Evolutionary conservation across 2,113 vertebrate species (phyloP), one percentile per base, ranked within the genome.

Genomic region (Prolemur simus): DNA sequence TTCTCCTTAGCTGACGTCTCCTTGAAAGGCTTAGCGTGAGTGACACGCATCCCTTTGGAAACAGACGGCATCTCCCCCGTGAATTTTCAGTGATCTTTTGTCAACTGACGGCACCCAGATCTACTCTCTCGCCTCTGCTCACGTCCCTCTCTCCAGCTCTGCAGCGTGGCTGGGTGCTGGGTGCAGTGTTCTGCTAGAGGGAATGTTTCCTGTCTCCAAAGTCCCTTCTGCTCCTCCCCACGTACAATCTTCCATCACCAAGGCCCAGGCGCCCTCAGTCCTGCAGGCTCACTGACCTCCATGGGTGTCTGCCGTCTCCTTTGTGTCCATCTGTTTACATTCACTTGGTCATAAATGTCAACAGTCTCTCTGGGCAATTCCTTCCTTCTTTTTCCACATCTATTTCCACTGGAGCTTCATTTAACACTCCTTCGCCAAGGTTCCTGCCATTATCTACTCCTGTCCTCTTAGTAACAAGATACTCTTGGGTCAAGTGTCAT

Each of bases 391-490:
- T 63, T 29, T 63, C 25, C 60, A 27, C 60, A 56, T 56, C 18
- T 56, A 0, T 56, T 56, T 56, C 54, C 54, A 56, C 25, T 12
- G 60, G 27, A 63, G 60, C 21, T n/a, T 37, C 45, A 15, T 32
- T 1, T 13, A 63, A 42, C 18, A 9, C 47, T 11, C 4, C 21
- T 27, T 42, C 27, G 12, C 27, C 39, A 12, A 0, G 2, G 14
- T 42, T 14, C 54, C 2, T 25, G 32, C 7, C 14, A 3, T 2
- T 10, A 0, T 42, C 54, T 29, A 3, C 34, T n/a, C 91, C n/a
- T 80, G 45, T 47, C 12, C 54, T 54, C n/a, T 64, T 37, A 10
- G 15, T 20, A 54, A 89, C 20, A 42, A n/a, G 34, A 32, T 32
- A 6, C 5, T 92, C 58, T 64, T 54, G 6, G 3, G 21, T 47